Percentiles rank a stretch among this genome's conserved stretches.
Evolutionary conservation across 2,888 invertebrate genomes (phyloP).

Genomic region (Apamea sordens): DNA sequence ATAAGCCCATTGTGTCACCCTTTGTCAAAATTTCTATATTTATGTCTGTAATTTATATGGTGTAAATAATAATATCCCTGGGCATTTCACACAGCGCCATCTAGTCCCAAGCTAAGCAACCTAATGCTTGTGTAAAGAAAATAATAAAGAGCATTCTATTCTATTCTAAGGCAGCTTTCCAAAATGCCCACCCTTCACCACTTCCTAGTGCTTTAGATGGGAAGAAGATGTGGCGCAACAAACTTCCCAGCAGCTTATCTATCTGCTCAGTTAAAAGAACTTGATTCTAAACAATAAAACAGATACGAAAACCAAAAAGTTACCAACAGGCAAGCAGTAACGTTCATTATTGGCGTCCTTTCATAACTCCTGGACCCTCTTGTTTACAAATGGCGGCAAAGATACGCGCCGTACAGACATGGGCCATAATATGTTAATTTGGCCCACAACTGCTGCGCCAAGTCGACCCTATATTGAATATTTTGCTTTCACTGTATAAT

Average conservation of each 20-base stretch:
- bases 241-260: neutral
- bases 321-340: conserved; percentile 61
- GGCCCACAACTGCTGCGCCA: conserved; percentile 74
- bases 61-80: too few species aligned
- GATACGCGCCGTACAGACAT: conserved; percentile 72
- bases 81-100: too few species aligned
- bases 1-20: too few species aligned
- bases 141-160: too few species aligned
- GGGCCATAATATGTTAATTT: conserved; percentile 83
- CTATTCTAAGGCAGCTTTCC: too few species aligned
- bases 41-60: too few species aligned
- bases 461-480: conserved; percentile 81
- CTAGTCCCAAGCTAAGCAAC: too few species aligned
- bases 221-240: neutral
- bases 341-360: conserved; percentile 66
- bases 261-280: neutral
- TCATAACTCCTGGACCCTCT: conserved; percentile 75
- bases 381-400: conserved; percentile 76
- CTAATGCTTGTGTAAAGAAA: too few species aligned
- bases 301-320: conserved; percentile 50
- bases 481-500: conserved; percentile 82
- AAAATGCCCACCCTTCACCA: neutral
- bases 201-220: neutral
- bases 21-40: too few species aligned
- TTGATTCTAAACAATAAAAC: neutral